These are phyloP conservation scores for Pundamilia nyererei DNA, from an alignment of 2,113 vertebrate species.

Conservation along the genomic window DNA sequence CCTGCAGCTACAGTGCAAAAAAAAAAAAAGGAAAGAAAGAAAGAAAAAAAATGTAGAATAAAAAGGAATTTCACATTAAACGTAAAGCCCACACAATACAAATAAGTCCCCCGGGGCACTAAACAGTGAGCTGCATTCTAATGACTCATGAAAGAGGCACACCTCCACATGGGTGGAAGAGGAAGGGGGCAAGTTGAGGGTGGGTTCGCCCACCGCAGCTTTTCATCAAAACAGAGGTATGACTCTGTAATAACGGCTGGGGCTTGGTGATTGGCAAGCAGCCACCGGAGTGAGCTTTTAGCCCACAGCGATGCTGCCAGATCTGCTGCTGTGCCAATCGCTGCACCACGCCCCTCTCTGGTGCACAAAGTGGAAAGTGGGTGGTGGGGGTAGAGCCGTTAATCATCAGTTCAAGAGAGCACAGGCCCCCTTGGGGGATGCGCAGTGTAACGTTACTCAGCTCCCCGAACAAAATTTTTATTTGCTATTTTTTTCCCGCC, in stretches of 20 bases:
- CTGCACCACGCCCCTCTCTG: conserved; percentile 33
- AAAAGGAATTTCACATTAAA: conserved; percentile 83
- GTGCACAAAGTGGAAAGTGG: conserved; percentile 47
- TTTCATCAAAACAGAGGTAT: conserved; percentile 26
- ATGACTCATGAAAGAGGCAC: conserved; percentile 53
- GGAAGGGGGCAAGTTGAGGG: not conserved
- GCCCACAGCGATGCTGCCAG: conserved; percentile 8
- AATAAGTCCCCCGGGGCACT: conserved; percentile 80
- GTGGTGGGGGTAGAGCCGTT: conserved; percentile 58
- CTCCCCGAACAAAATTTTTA: conserved; percentile 46
- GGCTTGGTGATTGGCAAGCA: conserved; percentile 36
- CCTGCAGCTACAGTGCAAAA: too few relatives aligned
- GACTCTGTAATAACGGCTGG: conserved; percentile 19
- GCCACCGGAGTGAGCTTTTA: conserved; percentile 11
- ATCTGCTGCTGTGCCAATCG: conserved; percentile 52
- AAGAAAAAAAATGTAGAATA: conserved; percentile 38
- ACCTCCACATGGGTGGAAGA: conserved; percentile 15
- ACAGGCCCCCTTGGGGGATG: conserved; percentile 43
- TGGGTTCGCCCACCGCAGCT: conserved; percentile 7
- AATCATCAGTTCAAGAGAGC: conserved; percentile 72
- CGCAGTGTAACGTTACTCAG: conserved; percentile 52
- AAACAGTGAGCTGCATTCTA: conserved; percentile 68
- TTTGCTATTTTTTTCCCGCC: conserved; percentile 52
- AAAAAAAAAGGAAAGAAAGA: not conserved
- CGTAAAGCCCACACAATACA: conserved; percentile 73